Base-by-base conservation (phyloP, 1,140 invertebrate genomes). In the Papilio machaon region DNA sequence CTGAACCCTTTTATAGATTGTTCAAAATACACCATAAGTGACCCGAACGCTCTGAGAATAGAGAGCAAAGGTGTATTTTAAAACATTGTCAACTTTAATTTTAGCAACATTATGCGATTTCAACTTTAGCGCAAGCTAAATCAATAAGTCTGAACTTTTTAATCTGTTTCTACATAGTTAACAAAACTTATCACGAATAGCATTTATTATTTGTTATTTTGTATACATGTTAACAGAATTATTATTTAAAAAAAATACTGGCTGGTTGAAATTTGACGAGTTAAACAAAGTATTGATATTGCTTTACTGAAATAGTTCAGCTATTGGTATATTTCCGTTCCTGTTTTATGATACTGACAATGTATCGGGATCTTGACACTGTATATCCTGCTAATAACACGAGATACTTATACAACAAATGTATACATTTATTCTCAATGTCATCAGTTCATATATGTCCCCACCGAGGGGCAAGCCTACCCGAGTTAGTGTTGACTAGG, bases 311-410 rank as follows among this genome's bases (percentile, higher is more conserved):
- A 75, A 75, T 52, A 75, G 73, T 75, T 23, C n/a, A 23, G 10
- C 73, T 52, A 19, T 73, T 74, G 4, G 15, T 3, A 6, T 75
- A 15, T 73, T 75, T 52, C 38, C 46, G 73, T 75, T 73, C 23
- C 15, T 52, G 43, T 75, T 75, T 75, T 49, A 75, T 49, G 46
- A 46, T 49, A 75, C 10, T 7, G n/a, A 75, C 73, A 75, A 75
- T 30, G 73, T 75, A 75, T 52, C 9, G 73, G 73, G 73, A 52
- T 75, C 46, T 75, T 75, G 73, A 75, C 73, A 75, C 46, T 30
- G 17, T 35, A 13, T 17, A 43, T 10, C 15, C 43, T 74, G 73
- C 4, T 17, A 74, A 46, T 13, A n/a, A 43, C 2, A 43, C 30
- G 49, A 6, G 49, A 64, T 64, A 64, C 13, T 30, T 64, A 64